These are phyloP conservation scores for Bujurquina vittata DNA, from an alignment of 2,113 vertebrate species.

Conservation along the genomic window DNA sequence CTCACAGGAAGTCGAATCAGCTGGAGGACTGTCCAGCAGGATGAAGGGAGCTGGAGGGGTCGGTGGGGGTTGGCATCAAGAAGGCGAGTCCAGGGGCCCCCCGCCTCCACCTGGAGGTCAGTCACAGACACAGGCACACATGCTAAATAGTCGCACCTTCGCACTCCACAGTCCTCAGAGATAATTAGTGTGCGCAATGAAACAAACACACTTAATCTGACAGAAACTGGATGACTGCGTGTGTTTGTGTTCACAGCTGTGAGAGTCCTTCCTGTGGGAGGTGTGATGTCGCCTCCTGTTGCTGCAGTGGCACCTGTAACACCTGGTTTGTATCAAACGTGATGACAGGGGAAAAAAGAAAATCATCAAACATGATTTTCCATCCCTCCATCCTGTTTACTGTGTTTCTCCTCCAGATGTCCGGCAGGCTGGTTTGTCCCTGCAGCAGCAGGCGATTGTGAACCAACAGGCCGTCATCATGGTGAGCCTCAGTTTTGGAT, in stretches of 20 bases:
- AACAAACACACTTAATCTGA: conserved; percentile 13
- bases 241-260: conserved; percentile 73
- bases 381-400: conserved; percentile 25
- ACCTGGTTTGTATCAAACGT: conserved; percentile 60
- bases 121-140: conserved; percentile 1
- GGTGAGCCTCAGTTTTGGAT: conserved; percentile 75
- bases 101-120: conserved; percentile 79
- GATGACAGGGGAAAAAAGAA: not conserved
- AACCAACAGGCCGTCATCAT: conserved; percentile 82
- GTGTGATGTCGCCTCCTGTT: conserved; percentile 69
- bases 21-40: conserved; percentile 62
- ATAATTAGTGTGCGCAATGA: not conserved
- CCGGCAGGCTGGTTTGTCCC: conserved; percentile 73
- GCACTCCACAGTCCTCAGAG: not conserved
- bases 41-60: conserved; percentile 75
- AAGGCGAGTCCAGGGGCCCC: conserved; percentile 36
- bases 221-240: conserved; percentile 4
- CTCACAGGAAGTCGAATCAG: conserved; percentile 66
- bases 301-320: conserved; percentile 69
- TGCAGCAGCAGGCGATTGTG: conserved; percentile 79
- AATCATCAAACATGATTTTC: conserved; percentile 1
- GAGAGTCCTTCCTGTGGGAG: conserved; percentile 76
- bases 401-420: conserved; percentile 71
- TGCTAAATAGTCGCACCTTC: not conserved
- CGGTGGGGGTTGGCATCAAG: conserved; percentile 57